Conservation (phyloP, 2,113 vertebrate genomes). For the Phaethornis superciliosus region DNA sequence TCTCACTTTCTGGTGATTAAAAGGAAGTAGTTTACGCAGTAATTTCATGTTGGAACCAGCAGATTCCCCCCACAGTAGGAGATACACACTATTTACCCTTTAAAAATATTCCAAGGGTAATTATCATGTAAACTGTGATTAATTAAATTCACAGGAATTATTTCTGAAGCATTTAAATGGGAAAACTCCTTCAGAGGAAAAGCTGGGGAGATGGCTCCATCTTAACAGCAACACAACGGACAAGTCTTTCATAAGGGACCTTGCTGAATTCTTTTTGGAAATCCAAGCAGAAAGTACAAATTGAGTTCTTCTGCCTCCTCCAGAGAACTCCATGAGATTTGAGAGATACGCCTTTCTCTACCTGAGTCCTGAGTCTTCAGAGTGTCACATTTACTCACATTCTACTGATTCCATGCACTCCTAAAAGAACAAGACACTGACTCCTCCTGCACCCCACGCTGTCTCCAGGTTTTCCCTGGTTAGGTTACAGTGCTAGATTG, state of each 20-base stretch:
- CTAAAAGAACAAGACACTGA: not conserved
- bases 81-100: constrained; percentile 72
- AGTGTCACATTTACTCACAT: not conserved
- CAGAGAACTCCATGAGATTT: not conserved
- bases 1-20: constrained; percentile 35
- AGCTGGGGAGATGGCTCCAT: not conserved
- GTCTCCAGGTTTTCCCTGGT: not conserved
- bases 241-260: not conserved
- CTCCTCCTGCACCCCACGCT: not conserved
- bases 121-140: constrained; percentile 69
- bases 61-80: constrained; percentile 37
- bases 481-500: not conserved
- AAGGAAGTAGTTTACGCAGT: constrained; percentile 55
- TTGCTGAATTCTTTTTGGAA: not conserved
- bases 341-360: not conserved
- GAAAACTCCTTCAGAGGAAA: constrained; percentile 44
- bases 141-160: constrained; percentile 14
- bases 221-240: not conserved
- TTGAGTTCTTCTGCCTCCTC: not conserved
- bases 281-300: not conserved
- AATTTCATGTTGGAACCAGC: constrained; percentile 40
- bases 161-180: constrained; percentile 60
- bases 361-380: not conserved
- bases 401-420: not conserved
- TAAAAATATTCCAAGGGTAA: constrained; percentile 71